phyloP scores from a whole-genome alignment of 1,140 invertebrate genomes.

The Trachymyrmex cornetzi region DNA sequence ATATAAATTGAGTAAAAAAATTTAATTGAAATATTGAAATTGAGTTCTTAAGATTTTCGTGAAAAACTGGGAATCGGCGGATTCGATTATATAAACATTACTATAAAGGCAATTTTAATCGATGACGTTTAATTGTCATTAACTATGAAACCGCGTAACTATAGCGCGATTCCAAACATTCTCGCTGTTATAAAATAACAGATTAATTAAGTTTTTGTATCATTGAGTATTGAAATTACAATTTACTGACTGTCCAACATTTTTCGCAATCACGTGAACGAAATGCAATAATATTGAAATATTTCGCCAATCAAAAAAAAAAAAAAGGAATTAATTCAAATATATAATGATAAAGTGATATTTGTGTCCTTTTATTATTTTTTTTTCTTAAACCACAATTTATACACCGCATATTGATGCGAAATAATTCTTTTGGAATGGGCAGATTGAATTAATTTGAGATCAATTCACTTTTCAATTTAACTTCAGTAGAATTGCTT shows the following conservation, averaged over 20 bases:
- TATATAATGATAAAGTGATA: not conserved
- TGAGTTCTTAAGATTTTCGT: not conserved
- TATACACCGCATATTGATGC: not conserved
- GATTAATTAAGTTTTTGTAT: constrained; percentile 55
- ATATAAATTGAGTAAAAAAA: constrained; percentile 8
- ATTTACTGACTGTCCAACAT: constrained; percentile 9
- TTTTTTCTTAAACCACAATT: not conserved
- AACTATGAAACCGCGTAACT: constrained; percentile 15
- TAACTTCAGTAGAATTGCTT: not conserved
- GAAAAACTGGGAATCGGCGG: constrained; percentile 31
- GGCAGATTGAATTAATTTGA: not conserved
- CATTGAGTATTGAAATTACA: constrained; percentile 7
- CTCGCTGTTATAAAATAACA: constrained; percentile 26
- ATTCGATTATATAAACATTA: constrained; percentile 26
- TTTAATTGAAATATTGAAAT: not conserved
- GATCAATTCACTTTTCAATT: not conserved
- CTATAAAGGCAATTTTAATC: constrained; percentile 16
- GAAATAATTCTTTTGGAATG: not conserved
- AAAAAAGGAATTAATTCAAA: not conserved
- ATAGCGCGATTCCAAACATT: constrained; percentile 16
- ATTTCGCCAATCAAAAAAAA: not conserved
- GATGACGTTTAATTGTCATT: constrained; percentile 47
- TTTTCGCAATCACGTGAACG: not conserved
- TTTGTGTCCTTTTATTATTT: not conserved
- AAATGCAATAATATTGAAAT: constrained; percentile 47